Evolutionary conservation across 37 sponge, comb jelly and placozoan genomes (phyloP), one percentile per base, ranked within the genome.

Genomic region (Agelas oroides): DNA sequence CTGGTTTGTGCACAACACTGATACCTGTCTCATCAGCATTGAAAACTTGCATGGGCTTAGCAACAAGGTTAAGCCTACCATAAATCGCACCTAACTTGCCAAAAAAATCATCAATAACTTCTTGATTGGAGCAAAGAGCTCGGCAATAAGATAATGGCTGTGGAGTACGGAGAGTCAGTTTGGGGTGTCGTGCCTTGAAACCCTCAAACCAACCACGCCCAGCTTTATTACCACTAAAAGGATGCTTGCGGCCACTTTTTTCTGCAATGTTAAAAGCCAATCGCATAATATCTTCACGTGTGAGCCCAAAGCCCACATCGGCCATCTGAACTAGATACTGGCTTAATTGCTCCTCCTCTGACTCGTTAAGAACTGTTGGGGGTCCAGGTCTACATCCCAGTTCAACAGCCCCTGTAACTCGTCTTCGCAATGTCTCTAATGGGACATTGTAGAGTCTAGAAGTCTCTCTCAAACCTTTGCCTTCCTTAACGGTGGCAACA

Each of bases 41-140:
- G 53, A 46, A 87, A 18, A 87, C 32, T 53, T 79, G 80, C 87
- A 73, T 87, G 2, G 87, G 87, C 30, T 87, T 87, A 0, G 63
- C 52, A 25, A 87, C 0, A 0, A 79, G 56, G 28, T 87, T 87
- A 11, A 87, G 66, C 58, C 46, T 37, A 18, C 74, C 74, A 79
- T 62, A 87, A 0, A 86, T 0, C 2, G 65, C 65, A 0, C 87
- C 80, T 0, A 87, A 55, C 71, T 87, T 5, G 3, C 65, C 53
- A 73, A 83, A 83, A 24, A 74, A 83, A 62, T 83, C 84, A 59
- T 17, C 16, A 39, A 73, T 21, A 1, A 59, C 57, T n/a, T 59
- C n/a, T 62, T 83, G 35, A 39, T 62, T 83, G 11, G 84, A 23
- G 38, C 53, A 59, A 5, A 73, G 1, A 41, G 84, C 84, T 3